These are phyloP conservation scores for Corynorhinus townsendii DNA, from an alignment of 2,113 vertebrate genomes.

Conservation along the genomic window DNA sequence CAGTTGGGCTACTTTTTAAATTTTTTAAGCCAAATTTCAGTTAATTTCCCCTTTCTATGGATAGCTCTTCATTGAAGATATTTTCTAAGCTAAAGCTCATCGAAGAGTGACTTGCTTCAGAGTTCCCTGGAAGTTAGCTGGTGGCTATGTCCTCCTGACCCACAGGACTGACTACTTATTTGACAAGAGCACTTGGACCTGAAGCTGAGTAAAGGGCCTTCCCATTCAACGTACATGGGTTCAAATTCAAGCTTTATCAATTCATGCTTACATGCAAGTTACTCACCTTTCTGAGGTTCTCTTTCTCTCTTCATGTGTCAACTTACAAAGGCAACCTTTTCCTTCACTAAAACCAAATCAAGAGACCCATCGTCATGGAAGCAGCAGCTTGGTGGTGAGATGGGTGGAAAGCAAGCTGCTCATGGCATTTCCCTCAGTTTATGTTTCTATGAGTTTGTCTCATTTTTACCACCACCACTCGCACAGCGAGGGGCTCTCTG, in stretches of 20 bases:
- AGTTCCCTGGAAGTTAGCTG: background rate
- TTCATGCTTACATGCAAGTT: background rate
- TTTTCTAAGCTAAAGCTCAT: background rate
- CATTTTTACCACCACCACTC: background rate
- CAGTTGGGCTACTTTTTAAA: too few relatives aligned
- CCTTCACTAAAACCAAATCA: background rate
- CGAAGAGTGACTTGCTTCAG: background rate
- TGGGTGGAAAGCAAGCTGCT: fast-evolving
- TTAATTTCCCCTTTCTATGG: background rate
- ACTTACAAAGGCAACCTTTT: background rate
- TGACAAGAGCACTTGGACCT: too few relatives aligned
- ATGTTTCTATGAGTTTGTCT: background rate
- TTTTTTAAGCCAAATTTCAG: background rate
- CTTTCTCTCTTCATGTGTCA: background rate
- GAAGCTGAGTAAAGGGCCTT: too few relatives aligned
- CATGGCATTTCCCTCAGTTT: background rate
- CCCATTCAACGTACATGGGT: background rate
- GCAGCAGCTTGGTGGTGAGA: background rate
- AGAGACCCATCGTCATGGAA: background rate
- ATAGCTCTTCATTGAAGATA: background rate
- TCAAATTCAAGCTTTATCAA: background rate
- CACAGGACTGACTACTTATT: background rate
- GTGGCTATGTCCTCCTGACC: background rate
- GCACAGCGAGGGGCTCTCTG: background rate
- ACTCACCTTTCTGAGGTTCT: background rate